These are phyloP conservation scores for Leuciscus idus DNA, from an alignment of 2,113 vertebrate species.

Conservation along the genomic window DNA sequence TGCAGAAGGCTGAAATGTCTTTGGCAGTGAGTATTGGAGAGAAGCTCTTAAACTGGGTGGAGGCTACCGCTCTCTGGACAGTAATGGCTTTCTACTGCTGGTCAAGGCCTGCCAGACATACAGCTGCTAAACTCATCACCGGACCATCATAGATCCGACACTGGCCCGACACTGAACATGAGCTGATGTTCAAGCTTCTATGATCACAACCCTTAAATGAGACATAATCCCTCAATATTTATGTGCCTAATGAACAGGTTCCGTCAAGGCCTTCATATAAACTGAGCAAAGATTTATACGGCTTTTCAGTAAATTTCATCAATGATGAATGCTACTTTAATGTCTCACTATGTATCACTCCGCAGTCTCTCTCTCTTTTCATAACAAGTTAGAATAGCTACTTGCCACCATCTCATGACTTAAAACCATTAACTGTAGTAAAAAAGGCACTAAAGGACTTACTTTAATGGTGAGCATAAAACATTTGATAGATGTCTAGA, in stretches of 20 bases:
- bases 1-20: conserved; percentile 55
- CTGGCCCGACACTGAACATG: background rate
- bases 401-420: background rate
- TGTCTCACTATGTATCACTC: background rate
- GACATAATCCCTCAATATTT: background rate
- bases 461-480: background rate
- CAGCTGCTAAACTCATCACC: conserved; percentile 72
- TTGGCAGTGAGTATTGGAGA: conserved; percentile 63
- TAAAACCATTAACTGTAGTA: background rate
- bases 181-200: conserved; percentile 25
- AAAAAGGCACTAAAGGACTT: background rate
- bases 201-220: conserved; percentile 3
- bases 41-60: conserved; percentile 55
- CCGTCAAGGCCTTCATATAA: background rate
- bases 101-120: conserved; percentile 31
- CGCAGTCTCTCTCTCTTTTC: background rate
- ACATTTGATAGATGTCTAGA: background rate
- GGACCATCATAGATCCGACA: conserved; percentile 17
- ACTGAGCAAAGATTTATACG: background rate
- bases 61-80: conserved; percentile 2
- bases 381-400: background rate
- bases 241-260: conserved; percentile 1
- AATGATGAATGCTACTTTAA: background rate
- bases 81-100: conserved; percentile 43
- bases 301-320: background rate